Evolutionary conservation across 2,797 vertebrate genomes (phyloP), one percentile per base, ranked within the genome.

Genomic region (Sternarchorhynchus goeldii): DNA sequence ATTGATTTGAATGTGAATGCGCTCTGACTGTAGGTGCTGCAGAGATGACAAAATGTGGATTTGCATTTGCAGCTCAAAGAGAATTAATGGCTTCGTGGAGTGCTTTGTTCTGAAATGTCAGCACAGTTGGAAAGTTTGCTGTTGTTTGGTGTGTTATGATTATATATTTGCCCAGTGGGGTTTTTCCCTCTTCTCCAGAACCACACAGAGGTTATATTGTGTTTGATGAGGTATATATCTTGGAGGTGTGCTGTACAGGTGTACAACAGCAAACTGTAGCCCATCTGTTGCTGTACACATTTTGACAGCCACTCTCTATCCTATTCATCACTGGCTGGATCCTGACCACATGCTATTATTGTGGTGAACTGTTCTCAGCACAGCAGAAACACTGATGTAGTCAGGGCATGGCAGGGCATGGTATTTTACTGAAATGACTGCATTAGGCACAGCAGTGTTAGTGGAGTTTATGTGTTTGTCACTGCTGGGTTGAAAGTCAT

Each of bases 21-120:
- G 50, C 75, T 66, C 58, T 83, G 79, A 84, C 82, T 80, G 76
- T 79, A 75, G 68, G 76, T 55, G 55, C 39, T 25, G 34, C 39
- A 45, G 64, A 72, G 53, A 84, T 65, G 77, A 77, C 79, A 80
- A 84, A 80, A 69, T 55, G 62, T 57, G 73, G 34, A 82, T 86
- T 77, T 82, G 77, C 78, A 78, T 81, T 70, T 10, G 66, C 21
- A 21, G 64, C 75, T 79, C 50, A 41, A 72, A 78, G 64, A 68
- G 73, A 73, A 83, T 85, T 85, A 82, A 78, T 80, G 69, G 77
- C 41, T 77, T 79, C 69, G 45, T 64, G 57, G 29, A 58, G 41
- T 1, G 65, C 79, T 83, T 83, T 84, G 81, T 83, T 85, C 73
- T 45, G 18, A 82, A 79, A 84, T 84, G 78, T 85, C 82, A 85